These are phyloP conservation scores for Tamandua tetradactyla DNA, from an alignment of 2,797 vertebrate species.

Conservation along the genomic window DNA sequence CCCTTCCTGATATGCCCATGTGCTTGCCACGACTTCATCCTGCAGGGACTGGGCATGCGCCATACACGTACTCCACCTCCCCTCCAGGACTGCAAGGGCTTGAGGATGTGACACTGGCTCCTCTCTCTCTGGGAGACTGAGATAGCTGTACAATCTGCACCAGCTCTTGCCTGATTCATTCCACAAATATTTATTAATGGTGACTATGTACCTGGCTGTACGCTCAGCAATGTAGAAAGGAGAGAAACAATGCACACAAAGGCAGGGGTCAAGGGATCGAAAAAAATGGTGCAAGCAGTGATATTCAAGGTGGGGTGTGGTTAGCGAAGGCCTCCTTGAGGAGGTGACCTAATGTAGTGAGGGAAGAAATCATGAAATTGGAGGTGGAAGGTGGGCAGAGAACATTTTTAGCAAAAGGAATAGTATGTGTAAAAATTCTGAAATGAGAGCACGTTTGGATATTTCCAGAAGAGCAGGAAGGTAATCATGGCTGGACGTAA, in stretches of 20 bases:
- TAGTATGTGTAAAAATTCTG: not conserved
- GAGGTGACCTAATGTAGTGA: not conserved
- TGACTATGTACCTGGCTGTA: not conserved
- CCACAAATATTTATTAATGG: not conserved
- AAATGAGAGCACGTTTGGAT: not conserved
- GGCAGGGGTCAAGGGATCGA: not conserved
- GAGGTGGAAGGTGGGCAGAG: not conserved
- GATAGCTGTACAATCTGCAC: not conserved
- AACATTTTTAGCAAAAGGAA: not conserved
- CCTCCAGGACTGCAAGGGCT: fast-evolving
- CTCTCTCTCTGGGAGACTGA: not conserved
- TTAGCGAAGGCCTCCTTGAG: not conserved
- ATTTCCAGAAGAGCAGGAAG: not conserved
- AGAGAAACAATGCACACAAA: not conserved
- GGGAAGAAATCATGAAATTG: not conserved
- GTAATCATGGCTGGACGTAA: not conserved
- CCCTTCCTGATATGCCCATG: not conserved
- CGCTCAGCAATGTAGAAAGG: not conserved
- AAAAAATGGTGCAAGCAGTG: not conserved
- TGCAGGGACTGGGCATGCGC: too few relatives aligned
- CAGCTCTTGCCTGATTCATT: not conserved
- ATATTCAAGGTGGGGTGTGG: not conserved
- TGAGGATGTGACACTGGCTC: not conserved
- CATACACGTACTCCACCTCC: not conserved
- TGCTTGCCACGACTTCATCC: not conserved